Conservation (phyloP, 2,797 vertebrate species). For the Bryconaethiops microstoma region DNA sequence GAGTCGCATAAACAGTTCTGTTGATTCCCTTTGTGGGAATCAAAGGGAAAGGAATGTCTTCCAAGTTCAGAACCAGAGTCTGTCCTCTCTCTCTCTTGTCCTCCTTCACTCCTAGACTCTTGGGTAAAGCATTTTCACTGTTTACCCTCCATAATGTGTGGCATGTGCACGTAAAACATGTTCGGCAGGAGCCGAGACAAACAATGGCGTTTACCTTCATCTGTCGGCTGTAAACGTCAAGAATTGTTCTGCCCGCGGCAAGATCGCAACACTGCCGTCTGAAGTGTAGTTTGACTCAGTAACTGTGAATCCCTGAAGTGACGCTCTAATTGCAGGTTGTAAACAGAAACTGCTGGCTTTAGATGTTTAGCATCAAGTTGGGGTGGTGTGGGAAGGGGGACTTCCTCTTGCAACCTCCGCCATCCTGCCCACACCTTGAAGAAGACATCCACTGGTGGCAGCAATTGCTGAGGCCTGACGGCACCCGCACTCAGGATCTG, state of each 20-base stretch:
- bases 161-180: conserved; percentile 1
- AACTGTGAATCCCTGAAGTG: conserved; percentile 34
- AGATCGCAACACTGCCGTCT: conserved; percentile 39
- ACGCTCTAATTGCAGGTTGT: conserved; percentile 66
- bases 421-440: conserved; percentile 61
- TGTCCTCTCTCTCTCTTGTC: not conserved
- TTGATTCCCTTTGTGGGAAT: conserved; percentile 7
- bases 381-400: not conserved
- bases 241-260: conserved; percentile 22
- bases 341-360: conserved; percentile 44
- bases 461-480: conserved; percentile 65
- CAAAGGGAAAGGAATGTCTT: not conserved
- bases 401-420: conserved; percentile 49
- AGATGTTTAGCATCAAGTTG: conserved; percentile 39
- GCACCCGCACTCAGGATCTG: conserved; percentile 2
- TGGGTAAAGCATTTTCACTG: not conserved
- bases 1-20: conserved; percentile 2
- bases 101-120: not conserved
- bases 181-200: conserved; percentile 7
- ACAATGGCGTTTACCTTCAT: not conserved
- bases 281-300: conserved; percentile 13
- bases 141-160: not conserved
- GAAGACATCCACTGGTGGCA: conserved; percentile 64
- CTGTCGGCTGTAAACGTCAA: conserved; percentile 22
- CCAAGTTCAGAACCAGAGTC: conserved; percentile 2